These are phyloP conservation scores for Glaucidium brasilianum DNA, from an alignment of 2,113 vertebrate genomes.

Conservation along the genomic window DNA sequence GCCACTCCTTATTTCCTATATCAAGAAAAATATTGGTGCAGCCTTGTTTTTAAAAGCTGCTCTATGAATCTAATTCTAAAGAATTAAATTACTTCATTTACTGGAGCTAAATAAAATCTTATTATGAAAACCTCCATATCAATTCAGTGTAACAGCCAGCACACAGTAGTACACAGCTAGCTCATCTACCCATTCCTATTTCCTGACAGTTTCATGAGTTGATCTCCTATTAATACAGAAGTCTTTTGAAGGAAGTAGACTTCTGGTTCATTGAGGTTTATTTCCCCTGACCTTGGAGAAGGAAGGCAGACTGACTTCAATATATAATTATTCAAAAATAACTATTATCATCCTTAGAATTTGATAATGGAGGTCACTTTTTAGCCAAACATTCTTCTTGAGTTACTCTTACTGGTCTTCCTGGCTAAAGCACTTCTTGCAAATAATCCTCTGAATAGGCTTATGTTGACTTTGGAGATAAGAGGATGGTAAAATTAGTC, in stretches of 20 bases:
- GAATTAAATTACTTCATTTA: background rate
- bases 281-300: background rate
- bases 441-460: background rate
- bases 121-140: background rate
- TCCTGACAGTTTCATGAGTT: background rate
- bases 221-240: background rate
- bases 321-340: background rate
- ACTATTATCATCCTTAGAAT: background rate
- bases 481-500: background rate
- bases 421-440: background rate
- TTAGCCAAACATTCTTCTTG: background rate
- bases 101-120: background rate
- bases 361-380: background rate
- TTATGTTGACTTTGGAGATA: constrained; percentile 17
- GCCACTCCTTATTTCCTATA: background rate
- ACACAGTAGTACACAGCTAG: background rate
- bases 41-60: background rate
- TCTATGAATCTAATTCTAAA: background rate
- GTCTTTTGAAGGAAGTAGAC: background rate
- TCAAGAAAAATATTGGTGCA: background rate
- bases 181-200: background rate
- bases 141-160: background rate
- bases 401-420: background rate
- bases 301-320: background rate
- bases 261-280: background rate